Evolutionary conservation across 2,113 vertebrate species (phyloP).

Genomic region (Fulmarus glacialis): DNA sequence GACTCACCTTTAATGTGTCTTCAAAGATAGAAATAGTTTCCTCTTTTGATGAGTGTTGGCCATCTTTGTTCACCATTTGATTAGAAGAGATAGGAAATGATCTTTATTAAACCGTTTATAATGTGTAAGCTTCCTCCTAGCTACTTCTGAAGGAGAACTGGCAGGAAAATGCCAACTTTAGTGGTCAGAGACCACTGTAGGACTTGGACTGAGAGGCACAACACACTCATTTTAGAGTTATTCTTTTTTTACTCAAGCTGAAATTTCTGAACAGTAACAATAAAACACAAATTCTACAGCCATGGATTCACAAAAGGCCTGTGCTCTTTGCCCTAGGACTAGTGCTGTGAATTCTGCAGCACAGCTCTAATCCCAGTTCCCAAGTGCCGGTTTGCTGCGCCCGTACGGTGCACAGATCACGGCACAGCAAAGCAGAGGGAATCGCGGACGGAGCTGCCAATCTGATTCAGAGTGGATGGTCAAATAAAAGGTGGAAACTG

Average conservation of each 20-base stretch:
- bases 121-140: not conserved
- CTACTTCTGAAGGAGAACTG: not conserved
- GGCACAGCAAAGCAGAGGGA: not conserved
- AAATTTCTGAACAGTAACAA: not conserved
- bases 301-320: not conserved
- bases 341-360: not conserved
- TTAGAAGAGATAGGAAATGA: not conserved
- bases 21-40: not conserved
- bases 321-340: not conserved
- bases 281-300: not conserved
- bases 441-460: not conserved
- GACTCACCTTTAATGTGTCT: not conserved
- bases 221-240: not conserved
- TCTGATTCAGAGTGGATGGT: not conserved
- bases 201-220: not conserved
- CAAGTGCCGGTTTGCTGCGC: fast-evolving
- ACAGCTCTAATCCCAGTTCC: not conserved
- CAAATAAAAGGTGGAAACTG: not conserved
- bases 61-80: not conserved
- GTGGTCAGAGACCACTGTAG: not conserved
- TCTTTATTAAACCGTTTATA: not conserved
- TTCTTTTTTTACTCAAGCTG: not conserved
- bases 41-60: not conserved
- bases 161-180: not conserved
- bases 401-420: fast-evolving